Conservation (phyloP, 2,888 invertebrate species). For the Epistrophe eligans region DNA sequence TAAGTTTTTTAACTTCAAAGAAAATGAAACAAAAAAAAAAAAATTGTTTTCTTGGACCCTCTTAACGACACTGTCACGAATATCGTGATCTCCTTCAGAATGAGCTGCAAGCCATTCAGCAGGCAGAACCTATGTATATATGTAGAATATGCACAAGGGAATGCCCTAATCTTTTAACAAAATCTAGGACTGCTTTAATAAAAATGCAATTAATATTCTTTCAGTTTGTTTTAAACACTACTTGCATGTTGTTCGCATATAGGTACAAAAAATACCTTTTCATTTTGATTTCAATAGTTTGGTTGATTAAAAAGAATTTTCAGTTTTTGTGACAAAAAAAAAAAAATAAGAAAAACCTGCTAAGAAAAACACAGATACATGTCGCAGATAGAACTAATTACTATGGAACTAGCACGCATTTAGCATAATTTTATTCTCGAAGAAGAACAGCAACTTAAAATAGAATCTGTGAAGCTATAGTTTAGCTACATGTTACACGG, state of each 20-base stretch:
- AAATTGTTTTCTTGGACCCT: slow-evolving; percentile 4
- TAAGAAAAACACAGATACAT: slow-evolving; percentile 52
- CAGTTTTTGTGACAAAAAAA: neutral
- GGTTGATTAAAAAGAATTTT: slow-evolving; percentile 25
- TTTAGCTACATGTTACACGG: slow-evolving; percentile 9
- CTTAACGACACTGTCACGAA: slow-evolving; percentile 72
- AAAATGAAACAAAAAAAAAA: slow-evolving; percentile 15
- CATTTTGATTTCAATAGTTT: slow-evolving; percentile 13
- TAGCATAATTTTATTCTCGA: slow-evolving; percentile 63
- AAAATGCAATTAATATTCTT: slow-evolving; percentile 74
- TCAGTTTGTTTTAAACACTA: slow-evolving; percentile 50
- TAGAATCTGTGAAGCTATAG: neutral
- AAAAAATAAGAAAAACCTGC: slow-evolving; percentile 1
- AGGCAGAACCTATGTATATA: too few species aligned
- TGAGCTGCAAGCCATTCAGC: slow-evolving; percentile 18
- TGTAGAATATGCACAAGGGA: slow-evolving; percentile 26
- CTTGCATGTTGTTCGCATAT: neutral
- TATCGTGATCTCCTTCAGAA: slow-evolving; percentile 59
- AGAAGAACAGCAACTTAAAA: slow-evolving; percentile 31
- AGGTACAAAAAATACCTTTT: neutral
- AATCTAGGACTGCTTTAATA: slow-evolving; percentile 73
- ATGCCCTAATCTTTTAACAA: slow-evolving; percentile 67
- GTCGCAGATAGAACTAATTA: slow-evolving; percentile 72
- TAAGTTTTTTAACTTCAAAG: neutral
- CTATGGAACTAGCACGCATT: slow-evolving; percentile 74